Conservation (phyloP, 2,888 invertebrate species). For the Philereme vetulata region DNA sequence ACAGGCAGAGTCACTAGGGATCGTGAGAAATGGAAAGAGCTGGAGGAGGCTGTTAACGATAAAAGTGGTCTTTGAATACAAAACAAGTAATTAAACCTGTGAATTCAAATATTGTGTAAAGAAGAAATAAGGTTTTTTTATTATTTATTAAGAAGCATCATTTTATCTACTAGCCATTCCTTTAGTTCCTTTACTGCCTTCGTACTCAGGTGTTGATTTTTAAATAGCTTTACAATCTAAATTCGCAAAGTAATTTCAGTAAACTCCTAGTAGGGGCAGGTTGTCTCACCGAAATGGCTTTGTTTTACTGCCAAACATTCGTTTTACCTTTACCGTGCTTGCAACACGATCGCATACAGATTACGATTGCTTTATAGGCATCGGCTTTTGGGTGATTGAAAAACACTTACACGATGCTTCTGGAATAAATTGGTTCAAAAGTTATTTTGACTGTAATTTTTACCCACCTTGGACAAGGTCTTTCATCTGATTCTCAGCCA, state of each 20-base stretch:
- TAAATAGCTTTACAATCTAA: neutral
- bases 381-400: slow-evolving; percentile 36
- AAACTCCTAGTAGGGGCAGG: slow-evolving; percentile 23
- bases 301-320: slow-evolving; percentile 54
- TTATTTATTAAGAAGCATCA: too few relatives aligned
- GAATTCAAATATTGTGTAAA: too few relatives aligned
- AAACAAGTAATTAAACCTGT: too few relatives aligned
- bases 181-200: too few relatives aligned
- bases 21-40: too few relatives aligned
- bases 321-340: slow-evolving; percentile 50
- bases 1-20: too few relatives aligned
- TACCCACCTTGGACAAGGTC: neutral
- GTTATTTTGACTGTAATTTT: neutral
- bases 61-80: too few relatives aligned
- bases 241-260: slow-evolving; percentile 7
- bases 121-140: too few relatives aligned
- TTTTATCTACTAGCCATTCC: too few relatives aligned
- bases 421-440: slow-evolving; percentile 20
- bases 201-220: too few relatives aligned
- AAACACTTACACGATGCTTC: slow-evolving; percentile 28
- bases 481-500: too few relatives aligned
- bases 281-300: slow-evolving; percentile 39
- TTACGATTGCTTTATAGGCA: slow-evolving; percentile 44
- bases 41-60: too few relatives aligned
- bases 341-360: slow-evolving; percentile 46